A percentile compares a stretch with the other conserved stretches of the same genome.
Evolutionary conservation across 1,140 invertebrate genomes (phyloP).

Genomic region (Phenacoccus solenopsis): DNA sequence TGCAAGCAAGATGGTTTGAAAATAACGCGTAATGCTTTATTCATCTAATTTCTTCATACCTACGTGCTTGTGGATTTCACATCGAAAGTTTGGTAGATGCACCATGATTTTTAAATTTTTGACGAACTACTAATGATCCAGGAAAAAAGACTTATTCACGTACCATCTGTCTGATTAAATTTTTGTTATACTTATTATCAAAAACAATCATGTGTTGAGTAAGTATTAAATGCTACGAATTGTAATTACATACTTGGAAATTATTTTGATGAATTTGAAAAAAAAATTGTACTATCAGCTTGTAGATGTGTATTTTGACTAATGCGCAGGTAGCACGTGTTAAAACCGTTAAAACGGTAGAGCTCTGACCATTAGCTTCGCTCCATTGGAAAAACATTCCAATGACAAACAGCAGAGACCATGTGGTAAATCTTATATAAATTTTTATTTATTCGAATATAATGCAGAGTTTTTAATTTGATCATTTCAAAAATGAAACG

Average conservation of each 20-base stretch:
- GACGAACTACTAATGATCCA: too few species aligned
- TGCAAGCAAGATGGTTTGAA: too few species aligned
- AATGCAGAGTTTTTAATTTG: not conserved
- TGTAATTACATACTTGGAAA: not conserved
- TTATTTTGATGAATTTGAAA: not conserved
- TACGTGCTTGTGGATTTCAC: too few species aligned
- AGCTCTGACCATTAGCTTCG: not conserved
- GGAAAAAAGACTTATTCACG: too few species aligned
- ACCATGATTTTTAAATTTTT: too few species aligned
- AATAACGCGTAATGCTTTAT: too few species aligned
- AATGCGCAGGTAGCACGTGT: conserved; percentile 12
- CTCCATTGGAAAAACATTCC: conserved; percentile 15
- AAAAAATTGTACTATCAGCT: conserved; percentile 2
- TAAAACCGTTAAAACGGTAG: conserved; percentile 5
- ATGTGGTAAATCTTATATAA: conserved; percentile 10
- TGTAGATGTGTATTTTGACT: conserved; percentile 16
- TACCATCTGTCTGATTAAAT: too few species aligned
- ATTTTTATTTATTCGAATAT: not conserved
- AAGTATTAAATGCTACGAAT: not conserved
- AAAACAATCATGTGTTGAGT: too few species aligned
- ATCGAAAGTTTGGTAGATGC: too few species aligned
- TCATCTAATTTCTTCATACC: too few species aligned
- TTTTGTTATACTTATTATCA: too few species aligned
- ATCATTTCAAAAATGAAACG: not conserved
- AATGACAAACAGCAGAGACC: not conserved